These are phyloP conservation scores for Ectropis crepuscularia DNA, from an alignment of 2,888 invertebrate genomes.

Conservation along the genomic window DNA sequence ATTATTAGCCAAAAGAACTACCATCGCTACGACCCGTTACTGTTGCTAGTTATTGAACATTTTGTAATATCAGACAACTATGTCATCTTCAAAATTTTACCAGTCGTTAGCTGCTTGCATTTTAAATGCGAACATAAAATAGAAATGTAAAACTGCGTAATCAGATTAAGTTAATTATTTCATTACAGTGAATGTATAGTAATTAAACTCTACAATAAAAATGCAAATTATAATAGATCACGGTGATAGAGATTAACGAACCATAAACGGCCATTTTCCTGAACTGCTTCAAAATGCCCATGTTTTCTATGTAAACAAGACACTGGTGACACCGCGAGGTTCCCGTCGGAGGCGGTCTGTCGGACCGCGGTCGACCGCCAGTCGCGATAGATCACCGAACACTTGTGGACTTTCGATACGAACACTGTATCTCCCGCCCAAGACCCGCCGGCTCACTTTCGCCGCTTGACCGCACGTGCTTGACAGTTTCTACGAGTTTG, in stretches of 20 bases:
- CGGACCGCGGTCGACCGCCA: conserved; percentile 53
- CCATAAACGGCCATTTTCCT: conserved; percentile 75
- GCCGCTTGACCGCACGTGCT: conserved; percentile 36
- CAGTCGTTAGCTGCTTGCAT: background rate
- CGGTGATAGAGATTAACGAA: conserved; percentile 50
- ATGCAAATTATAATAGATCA: conserved; percentile 21
- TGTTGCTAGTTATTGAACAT: background rate
- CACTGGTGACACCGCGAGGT: background rate
- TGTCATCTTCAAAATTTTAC: background rate
- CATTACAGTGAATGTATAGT: conserved; percentile 7
- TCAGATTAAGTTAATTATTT: conserved; percentile 12
- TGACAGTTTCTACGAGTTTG: conserved; percentile 26
- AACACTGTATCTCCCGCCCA: conserved; percentile 66
- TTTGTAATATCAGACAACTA: background rate
- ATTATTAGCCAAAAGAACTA: background rate
- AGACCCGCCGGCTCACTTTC: conserved; percentile 44
- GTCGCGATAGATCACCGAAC: conserved; percentile 57
- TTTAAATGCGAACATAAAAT: background rate
- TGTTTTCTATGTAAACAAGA: conserved; percentile 35
- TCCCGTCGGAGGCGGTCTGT: conserved; percentile 34
- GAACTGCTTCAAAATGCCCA: conserved; percentile 80
- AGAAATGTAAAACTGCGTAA: conserved; percentile 6
- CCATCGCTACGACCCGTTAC: background rate
- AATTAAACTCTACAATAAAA: conserved; percentile 17
- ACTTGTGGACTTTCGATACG: conserved; percentile 42